phyloP scores from a whole-genome alignment of 2,888 invertebrate genomes.

The Mythimna pallens region DNA sequence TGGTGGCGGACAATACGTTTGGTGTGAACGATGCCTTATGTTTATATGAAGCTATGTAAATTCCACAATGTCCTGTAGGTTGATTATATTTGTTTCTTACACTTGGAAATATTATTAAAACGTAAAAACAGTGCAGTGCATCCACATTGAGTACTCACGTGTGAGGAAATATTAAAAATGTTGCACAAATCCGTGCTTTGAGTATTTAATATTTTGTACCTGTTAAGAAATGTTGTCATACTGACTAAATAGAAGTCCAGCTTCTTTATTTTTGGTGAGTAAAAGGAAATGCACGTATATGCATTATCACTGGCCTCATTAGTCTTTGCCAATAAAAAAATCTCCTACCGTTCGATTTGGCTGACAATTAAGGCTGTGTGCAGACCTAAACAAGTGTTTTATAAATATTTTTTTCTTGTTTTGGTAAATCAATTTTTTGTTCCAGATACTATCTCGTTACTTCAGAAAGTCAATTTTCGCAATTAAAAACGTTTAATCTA shows the following conservation, averaged over 20 bases:
- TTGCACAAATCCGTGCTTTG: conserved; percentile 41
- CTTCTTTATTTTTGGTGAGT: conserved; percentile 40
- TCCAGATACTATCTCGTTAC: background rate
- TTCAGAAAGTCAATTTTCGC: background rate
- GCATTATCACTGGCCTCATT: conserved; percentile 19
- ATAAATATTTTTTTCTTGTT: background rate
- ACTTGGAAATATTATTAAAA: conserved; percentile 26
- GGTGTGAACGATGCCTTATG: too few species aligned
- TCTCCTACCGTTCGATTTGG: conserved; percentile 43
- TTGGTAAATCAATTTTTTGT: background rate
- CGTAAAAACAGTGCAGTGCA: conserved; percentile 45
- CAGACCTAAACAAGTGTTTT: background rate
- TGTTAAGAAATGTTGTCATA: conserved; percentile 20
- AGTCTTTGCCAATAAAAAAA: conserved; percentile 28
- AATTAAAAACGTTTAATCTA: background rate
- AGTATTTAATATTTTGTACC: conserved; percentile 46
- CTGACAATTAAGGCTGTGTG: conserved; percentile 5
- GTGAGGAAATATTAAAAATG: conserved; percentile 27
- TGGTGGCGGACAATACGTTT: too few species aligned
- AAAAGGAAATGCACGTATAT: conserved; percentile 22
- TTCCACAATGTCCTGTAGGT: background rate
- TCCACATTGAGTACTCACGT: conserved; percentile 31
- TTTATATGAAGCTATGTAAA: conserved; percentile 5
- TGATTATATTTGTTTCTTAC: background rate
- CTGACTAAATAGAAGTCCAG: conserved; percentile 29